These are phyloP conservation scores for Platorchestia sp. DNA, from an alignment of 1,140 invertebrate genomes.

Conservation along the genomic window DNA sequence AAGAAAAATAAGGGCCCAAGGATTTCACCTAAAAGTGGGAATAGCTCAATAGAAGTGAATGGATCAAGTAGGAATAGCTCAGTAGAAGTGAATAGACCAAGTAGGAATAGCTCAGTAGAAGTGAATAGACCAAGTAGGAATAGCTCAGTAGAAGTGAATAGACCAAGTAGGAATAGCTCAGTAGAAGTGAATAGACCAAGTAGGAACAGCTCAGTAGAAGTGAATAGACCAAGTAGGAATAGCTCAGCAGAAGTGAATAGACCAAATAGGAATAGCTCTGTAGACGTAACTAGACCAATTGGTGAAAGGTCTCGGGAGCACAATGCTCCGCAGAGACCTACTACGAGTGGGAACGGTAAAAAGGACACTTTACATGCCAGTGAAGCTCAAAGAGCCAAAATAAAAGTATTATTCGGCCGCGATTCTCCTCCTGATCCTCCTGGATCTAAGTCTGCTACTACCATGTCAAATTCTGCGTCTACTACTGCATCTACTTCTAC, in stretches of 20 bases:
- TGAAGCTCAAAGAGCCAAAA: background rate
- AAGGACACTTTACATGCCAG: background rate
- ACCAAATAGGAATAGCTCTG: background rate
- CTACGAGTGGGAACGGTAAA: background rate
- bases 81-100: background rate
- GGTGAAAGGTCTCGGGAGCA: background rate
- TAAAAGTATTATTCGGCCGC: background rate
- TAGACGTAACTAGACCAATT: background rate
- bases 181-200: no score
- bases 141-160: background rate
- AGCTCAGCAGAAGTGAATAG: no score
- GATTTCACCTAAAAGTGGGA: background rate
- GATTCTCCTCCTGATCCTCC: constrained; percentile 3
- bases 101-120: background rate
- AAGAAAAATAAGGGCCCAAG: background rate
- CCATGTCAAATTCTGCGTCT: no score
- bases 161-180: background rate
- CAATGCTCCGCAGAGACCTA: background rate
- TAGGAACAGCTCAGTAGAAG: background rate
- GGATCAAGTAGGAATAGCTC: background rate
- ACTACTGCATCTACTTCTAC: no score
- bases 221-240: background rate
- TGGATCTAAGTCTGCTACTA: background rate
- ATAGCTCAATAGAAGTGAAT: background rate
- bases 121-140: background rate